Evolutionary conservation across 2,888 invertebrate genomes (phyloP).

Genomic region (Ariolimax columbianus): DNA sequence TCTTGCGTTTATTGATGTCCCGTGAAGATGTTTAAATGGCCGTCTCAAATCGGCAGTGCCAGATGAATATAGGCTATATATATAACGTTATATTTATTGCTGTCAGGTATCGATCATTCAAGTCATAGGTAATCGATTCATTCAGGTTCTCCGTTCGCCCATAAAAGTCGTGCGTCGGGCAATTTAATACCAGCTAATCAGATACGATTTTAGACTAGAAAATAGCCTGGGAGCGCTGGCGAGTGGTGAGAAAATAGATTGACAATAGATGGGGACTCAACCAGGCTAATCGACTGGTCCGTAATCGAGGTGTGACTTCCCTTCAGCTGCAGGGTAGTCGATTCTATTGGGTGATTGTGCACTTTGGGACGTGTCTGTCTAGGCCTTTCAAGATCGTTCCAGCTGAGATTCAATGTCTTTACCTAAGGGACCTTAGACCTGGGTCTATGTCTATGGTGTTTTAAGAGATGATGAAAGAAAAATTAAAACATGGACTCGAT

Average conservation of each 20-base stretch:
- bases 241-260: constrained; percentile 28
- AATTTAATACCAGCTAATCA: constrained; percentile 22
- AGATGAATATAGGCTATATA: neutral
- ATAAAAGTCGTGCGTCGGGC: neutral
- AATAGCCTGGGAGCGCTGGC: neutral
- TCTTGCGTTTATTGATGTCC: no score
- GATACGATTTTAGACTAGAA: neutral
- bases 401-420: no score
- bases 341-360: neutral
- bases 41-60: neutral
- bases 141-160: neutral
- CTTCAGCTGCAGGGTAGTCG: neutral
- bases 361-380: no score
- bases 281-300: neutral
- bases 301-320: neutral
- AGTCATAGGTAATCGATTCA: constrained; percentile 15
- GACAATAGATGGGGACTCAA: neutral
- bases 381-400: no score
- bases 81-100: neutral
- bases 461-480: no score
- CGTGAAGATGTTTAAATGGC: no score
- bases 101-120: neutral
- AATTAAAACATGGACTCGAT: no score
- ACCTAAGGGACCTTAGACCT: no score
- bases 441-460: no score